A percentile compares a stretch with the other conserved stretches of the same genome.
phyloP scores from a whole-genome alignment of 2,797 vertebrate species.

The Lemur catta region DNA sequence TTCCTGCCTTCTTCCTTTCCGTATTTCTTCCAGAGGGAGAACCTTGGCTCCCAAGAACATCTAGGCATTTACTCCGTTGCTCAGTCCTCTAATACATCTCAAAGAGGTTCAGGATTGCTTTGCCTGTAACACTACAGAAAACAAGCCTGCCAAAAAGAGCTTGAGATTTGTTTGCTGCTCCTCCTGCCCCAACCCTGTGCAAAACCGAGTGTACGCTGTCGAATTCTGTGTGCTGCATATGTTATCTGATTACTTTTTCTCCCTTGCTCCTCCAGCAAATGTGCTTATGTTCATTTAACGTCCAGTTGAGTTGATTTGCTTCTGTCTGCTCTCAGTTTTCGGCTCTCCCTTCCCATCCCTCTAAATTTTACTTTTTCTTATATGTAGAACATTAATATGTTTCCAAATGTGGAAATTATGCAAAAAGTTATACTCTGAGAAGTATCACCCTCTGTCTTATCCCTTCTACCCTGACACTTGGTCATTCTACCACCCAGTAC shows the following conservation, averaged over 20 bases:
- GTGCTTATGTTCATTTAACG: background rate
- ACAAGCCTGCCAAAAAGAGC: background rate
- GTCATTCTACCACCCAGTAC: background rate
- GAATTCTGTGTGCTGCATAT: background rate
- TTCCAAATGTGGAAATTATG: background rate
- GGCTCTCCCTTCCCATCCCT: background rate
- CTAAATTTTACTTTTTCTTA: background rate
- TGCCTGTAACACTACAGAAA: background rate
- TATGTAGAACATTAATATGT: background rate
- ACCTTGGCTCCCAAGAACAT: background rate
- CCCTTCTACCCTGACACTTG: background rate
- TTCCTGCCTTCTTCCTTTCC: background rate
- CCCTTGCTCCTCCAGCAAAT: background rate
- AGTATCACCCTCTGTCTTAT: background rate
- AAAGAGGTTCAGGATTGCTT: background rate
- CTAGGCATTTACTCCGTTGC: background rate
- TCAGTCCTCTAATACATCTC: background rate
- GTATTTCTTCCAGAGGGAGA: background rate
- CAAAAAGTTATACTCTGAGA: background rate
- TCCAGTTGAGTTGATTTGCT: background rate
- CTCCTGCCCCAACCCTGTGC: background rate
- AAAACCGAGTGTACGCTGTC: background rate
- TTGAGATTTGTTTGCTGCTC: background rate
- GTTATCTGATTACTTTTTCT: background rate
- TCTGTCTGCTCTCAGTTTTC: background rate